phyloP scores from a whole-genome alignment of 2,113 vertebrate genomes.

The Ovibos moschatus region DNA sequence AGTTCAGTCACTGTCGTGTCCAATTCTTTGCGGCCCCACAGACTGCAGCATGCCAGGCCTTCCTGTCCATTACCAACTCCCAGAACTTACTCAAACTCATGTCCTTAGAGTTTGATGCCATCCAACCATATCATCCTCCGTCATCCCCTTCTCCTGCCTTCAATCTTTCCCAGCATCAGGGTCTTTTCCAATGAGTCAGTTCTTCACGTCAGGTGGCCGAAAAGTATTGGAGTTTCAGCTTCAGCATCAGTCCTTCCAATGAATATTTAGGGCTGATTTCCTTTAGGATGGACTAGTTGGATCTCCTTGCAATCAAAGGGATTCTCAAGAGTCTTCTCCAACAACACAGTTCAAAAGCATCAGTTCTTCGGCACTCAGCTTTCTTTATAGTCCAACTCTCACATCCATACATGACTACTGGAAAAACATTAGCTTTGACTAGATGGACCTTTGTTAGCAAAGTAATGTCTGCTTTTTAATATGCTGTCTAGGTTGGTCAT shows the following conservation, averaged over 20 bases:
- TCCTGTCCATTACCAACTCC: background rate
- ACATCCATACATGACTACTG: background rate
- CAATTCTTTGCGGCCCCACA: background rate
- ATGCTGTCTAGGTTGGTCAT: background rate
- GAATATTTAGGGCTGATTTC: background rate
- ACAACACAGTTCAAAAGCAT: background rate
- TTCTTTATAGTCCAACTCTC: background rate
- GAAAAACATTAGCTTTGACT: background rate
- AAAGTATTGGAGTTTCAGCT: background rate
- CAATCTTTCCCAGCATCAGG: background rate
- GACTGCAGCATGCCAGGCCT: background rate
- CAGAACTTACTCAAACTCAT: background rate
- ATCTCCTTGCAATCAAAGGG: background rate
- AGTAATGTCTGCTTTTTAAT: background rate
- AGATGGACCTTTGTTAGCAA: background rate
- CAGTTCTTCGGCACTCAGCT: rapidly evolving
- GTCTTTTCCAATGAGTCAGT: background rate
- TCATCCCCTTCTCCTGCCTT: background rate
- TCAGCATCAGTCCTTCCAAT: background rate
- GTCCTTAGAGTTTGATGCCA: background rate
- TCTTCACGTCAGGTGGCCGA: background rate
- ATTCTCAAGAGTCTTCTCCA: background rate
- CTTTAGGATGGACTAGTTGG: background rate
- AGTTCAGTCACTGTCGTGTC: rapidly evolving
- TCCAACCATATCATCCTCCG: background rate